Evolutionary conservation across 2,797 vertebrate genomes (phyloP).

Genomic region (Pseudochirops cupreus): DNA sequence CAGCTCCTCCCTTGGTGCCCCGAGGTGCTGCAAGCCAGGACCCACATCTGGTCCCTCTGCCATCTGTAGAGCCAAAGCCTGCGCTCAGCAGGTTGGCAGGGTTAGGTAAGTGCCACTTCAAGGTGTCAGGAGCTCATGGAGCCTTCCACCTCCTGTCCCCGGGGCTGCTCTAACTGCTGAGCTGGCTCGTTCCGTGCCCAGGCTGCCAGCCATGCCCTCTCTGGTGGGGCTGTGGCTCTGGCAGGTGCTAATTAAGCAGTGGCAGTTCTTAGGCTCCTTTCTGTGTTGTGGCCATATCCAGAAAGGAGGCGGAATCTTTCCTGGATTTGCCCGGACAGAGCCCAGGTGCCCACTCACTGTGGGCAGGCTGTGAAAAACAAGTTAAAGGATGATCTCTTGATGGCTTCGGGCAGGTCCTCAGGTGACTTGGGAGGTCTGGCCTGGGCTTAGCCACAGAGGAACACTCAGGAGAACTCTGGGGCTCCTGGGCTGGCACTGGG

Average conservation of each 20-base stretch:
- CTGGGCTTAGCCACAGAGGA: not conserved
- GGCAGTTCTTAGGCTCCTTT: not conserved
- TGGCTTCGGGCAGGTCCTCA: not conserved
- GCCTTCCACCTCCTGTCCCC: not conserved
- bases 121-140: not conserved
- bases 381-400: constrained; percentile 1
- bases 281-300: not conserved
- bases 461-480: not conserved
- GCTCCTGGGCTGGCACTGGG: not conserved
- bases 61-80: not conserved
- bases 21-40: not conserved
- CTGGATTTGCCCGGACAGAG: constrained; percentile 45
- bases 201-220: not conserved
- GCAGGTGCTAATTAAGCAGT: not conserved
- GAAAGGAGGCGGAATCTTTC: not conserved
- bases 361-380: not conserved
- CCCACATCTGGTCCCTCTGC: not conserved
- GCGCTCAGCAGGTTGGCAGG: rapidly evolving
- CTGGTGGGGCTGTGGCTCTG: not conserved
- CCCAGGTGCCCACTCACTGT: constrained; percentile 10
- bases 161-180: not conserved
- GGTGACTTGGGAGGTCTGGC: not conserved
- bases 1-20: not conserved
- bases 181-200: not conserved
- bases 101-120: not conserved